phyloP scores from a whole-genome alignment of 2,888 invertebrate genomes.

The Galeopsomyia nigrocyanea region DNA sequence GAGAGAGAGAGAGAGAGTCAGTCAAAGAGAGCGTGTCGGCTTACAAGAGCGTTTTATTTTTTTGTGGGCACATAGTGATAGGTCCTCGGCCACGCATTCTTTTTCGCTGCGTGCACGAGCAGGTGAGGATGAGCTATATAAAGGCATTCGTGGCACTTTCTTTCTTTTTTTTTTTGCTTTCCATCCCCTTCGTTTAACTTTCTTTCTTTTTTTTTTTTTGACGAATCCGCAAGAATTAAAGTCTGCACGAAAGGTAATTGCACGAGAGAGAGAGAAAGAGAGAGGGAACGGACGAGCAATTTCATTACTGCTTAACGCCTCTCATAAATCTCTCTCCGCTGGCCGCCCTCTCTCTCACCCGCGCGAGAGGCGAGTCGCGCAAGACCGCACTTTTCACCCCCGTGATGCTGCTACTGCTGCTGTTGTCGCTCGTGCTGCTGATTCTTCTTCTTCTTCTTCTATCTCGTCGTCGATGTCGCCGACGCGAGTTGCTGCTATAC shows the following conservation, averaged over 20 bases:
- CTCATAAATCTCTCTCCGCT: slow-evolving; percentile 69
- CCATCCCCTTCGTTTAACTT: too few relatives aligned
- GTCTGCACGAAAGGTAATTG: neutral
- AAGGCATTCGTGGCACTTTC: too few relatives aligned
- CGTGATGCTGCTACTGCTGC: neutral
- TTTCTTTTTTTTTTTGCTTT: too few relatives aligned
- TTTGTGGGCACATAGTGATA: slow-evolving; percentile 61
- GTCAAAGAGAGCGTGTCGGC: slow-evolving; percentile 17
- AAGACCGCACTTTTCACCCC: too few relatives aligned
- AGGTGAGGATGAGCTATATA: slow-evolving; percentile 59
- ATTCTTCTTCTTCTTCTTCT: slow-evolving; percentile 20
- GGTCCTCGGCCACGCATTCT: slow-evolving; percentile 59
- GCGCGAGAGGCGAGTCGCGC: slow-evolving; percentile 38
- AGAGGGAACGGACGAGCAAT: slow-evolving; percentile 64
- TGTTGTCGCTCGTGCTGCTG: slow-evolving; percentile 46
- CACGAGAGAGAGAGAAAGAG: neutral
- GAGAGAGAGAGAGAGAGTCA: too few relatives aligned
- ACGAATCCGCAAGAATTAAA: too few relatives aligned
- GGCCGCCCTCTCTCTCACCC: slow-evolving; percentile 56
- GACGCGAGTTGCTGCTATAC: slow-evolving; percentile 28
- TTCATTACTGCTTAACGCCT: slow-evolving; percentile 72
- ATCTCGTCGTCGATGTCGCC: slow-evolving; percentile 33
- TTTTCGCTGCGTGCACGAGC: slow-evolving; percentile 49
- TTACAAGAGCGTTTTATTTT: slow-evolving; percentile 48
- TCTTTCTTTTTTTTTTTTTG: too few relatives aligned